Percentiles rank a stretch among this genome's conserved stretches.
Evolutionary conservation across 2,797 vertebrate genomes (phyloP).

Genomic region (Pantherophis vulpinus): DNA sequence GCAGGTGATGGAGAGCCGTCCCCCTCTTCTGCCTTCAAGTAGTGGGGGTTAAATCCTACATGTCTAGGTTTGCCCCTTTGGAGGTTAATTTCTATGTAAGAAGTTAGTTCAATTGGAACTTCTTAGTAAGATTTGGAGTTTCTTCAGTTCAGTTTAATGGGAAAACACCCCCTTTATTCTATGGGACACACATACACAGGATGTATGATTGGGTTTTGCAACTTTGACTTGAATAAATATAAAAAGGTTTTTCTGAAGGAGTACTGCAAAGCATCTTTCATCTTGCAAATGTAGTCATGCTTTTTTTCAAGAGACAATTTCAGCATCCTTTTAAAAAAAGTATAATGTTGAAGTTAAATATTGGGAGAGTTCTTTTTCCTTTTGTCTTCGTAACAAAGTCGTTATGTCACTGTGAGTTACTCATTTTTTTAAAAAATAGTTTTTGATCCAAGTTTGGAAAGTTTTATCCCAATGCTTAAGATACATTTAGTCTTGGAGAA

Average conservation of each 20-base stretch:
- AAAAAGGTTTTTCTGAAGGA: not conserved
- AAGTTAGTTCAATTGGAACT: not conserved
- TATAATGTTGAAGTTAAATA: not conserved
- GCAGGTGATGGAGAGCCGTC: not conserved
- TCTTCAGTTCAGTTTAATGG: not conserved
- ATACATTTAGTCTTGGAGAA: not conserved
- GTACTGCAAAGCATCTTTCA: not conserved
- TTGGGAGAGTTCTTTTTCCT: not conserved
- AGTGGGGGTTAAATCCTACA: not conserved
- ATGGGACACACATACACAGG: not conserved
- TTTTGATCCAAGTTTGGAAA: not conserved
- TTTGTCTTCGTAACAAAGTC: not conserved
- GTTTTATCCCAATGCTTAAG: not conserved
- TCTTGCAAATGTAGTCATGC: not conserved
- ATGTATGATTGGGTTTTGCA: not conserved
- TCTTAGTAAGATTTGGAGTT: not conserved
- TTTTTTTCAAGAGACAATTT: not conserved
- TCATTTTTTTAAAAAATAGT: not conserved
- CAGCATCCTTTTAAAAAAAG: not conserved
- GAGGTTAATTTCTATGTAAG: not conserved
- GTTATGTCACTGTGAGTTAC: not conserved
- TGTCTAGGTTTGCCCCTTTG: not conserved
- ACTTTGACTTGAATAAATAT: not conserved
- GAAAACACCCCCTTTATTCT: not conserved
- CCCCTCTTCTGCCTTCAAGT: not conserved